phyloP scores from a whole-genome alignment of 1,140 invertebrate genomes.

The Dreissena polymorpha region DNA sequence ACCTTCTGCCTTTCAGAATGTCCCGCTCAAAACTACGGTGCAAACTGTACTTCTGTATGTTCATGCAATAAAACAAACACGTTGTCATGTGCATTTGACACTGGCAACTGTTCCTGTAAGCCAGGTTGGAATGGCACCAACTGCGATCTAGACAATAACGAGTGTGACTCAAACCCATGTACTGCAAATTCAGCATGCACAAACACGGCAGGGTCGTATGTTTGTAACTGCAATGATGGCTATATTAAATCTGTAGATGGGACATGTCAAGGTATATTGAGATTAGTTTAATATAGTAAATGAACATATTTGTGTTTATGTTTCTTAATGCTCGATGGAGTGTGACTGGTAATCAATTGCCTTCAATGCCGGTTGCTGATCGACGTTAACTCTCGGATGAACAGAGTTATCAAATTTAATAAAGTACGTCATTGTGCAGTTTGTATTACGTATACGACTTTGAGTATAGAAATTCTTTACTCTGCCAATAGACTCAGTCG shows the following conservation, averaged over 20 bases:
- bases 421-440: neutral
- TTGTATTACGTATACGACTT: neutral
- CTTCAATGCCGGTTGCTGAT: no score
- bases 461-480: neutral
- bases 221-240: conserved; percentile 25
- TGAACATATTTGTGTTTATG: neutral
- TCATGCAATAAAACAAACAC: conserved; percentile 1
- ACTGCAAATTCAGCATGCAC: neutral
- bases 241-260: conserved; percentile 6
- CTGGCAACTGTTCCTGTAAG: neutral
- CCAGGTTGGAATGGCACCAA: neutral
- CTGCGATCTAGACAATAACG: conserved; percentile 1
- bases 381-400: neutral
- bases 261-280: conserved; percentile 11
- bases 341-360: no score
- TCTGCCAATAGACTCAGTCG: neutral
- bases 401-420: neutral
- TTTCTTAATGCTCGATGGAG: neutral
- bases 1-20: conserved; percentile 8
- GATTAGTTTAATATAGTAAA: neutral
- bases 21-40: conserved; percentile 6
- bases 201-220: neutral
- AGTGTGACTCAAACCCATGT: neutral
- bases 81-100: conserved; percentile 9
- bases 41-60: conserved; percentile 6